Percentiles rank a stretch among this genome's conserved stretches.
phyloP scores from a whole-genome alignment of 2,113 vertebrate species.

The Montifringilla adamsi region DNA sequence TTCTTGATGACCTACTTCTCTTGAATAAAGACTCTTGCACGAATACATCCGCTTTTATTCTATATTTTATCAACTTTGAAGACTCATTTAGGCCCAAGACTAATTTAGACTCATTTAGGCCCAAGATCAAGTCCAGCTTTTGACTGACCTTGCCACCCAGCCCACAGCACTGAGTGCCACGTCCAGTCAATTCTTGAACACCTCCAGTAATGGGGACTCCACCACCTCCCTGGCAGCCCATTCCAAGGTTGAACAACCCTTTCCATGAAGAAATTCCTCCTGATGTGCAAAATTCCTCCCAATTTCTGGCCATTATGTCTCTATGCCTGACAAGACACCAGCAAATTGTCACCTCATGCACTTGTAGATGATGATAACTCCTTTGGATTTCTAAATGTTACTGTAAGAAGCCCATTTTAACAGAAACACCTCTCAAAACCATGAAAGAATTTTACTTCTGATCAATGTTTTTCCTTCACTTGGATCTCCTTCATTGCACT shows the following conservation, averaged over 20 bases:
- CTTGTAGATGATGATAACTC: background rate
- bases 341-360: background rate
- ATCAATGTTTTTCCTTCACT: background rate
- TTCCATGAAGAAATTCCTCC: background rate
- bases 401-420: background rate
- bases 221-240: background rate
- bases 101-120: background rate
- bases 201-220: background rate
- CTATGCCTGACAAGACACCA: background rate
- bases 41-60: background rate
- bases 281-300: background rate
- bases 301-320: background rate
- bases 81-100: background rate
- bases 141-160: background rate
- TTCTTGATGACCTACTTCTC: background rate
- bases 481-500: background rate
- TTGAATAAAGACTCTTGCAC: background rate
- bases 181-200: accelerated
- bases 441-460: background rate
- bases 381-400: background rate
- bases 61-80: background rate
- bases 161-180: background rate
- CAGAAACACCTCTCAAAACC: background rate
- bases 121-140: background rate
- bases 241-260: too few species aligned